Evolutionary conservation across 2,888 invertebrate genomes (phyloP).

Genomic region (Poecilobothrus nobilitatus): DNA sequence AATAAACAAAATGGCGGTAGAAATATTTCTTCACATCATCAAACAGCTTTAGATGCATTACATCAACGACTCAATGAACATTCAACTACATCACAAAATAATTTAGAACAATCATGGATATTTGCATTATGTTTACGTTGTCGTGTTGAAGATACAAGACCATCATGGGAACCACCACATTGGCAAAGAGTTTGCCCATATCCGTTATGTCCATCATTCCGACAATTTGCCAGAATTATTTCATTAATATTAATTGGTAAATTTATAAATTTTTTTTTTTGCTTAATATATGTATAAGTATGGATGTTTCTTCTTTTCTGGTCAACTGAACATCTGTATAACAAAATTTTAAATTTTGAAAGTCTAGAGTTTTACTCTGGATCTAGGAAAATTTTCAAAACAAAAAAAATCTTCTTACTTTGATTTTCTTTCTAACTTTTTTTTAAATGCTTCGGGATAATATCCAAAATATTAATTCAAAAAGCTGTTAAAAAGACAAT

Average conservation of each 20-base stretch:
- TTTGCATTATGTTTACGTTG: constrained; percentile 73
- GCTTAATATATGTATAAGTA: neutral
- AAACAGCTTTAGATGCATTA: constrained; percentile 34
- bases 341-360: too few relatives aligned
- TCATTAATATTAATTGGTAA: constrained; percentile 64
- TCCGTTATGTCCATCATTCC: constrained; percentile 75
- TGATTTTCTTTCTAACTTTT: too few relatives aligned
- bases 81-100: constrained; percentile 27
- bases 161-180: constrained; percentile 73
- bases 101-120: constrained; percentile 61
- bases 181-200: constrained; percentile 77
- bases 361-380: too few relatives aligned
- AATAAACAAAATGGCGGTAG: constrained; percentile 29
- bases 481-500: too few relatives aligned
- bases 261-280: constrained; percentile 9
- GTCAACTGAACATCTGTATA: too few relatives aligned
- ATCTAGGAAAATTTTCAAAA: too few relatives aligned
- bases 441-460: too few relatives aligned
- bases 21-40: constrained; percentile 7
- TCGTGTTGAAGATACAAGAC: constrained; percentile 61
- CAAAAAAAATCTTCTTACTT: too few relatives aligned
- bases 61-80: constrained; percentile 35
- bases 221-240: constrained; percentile 70
- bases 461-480: too few relatives aligned
- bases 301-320: neutral